These are phyloP conservation scores for Latheticus oryzae DNA, from an alignment of 2,888 invertebrate species.

Conservation along the genomic window DNA sequence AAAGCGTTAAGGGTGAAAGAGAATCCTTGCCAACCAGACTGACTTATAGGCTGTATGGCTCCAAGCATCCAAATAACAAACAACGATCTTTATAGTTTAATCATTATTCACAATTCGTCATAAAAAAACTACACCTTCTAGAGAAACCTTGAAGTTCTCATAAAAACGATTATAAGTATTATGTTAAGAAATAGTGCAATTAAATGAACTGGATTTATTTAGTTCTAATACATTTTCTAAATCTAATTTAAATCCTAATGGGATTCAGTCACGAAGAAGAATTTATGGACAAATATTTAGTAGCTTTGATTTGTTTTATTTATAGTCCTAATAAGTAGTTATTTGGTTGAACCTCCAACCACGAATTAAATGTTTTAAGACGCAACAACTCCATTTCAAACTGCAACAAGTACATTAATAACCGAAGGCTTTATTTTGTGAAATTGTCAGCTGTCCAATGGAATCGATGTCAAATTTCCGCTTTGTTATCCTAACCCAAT, in stretches of 20 bases:
- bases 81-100: slow-evolving; percentile 22
- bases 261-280: too few relatives aligned
- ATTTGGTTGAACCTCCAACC: not conserved
- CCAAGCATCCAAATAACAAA: slow-evolving; percentile 33
- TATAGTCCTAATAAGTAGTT: too few relatives aligned
- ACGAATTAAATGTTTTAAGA: not conserved
- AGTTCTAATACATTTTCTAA: too few relatives aligned
- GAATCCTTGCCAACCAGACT: slow-evolving; percentile 30
- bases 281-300: too few relatives aligned
- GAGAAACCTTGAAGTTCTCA: not conserved
- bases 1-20: slow-evolving; percentile 7
- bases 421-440: slow-evolving; percentile 2
- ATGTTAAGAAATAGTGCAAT: too few relatives aligned
- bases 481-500: too few relatives aligned
- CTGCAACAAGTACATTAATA: slow-evolving; percentile 13
- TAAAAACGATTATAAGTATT: too few relatives aligned
- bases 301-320: too few relatives aligned
- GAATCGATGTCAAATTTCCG: not conserved
- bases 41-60: slow-evolving; percentile 34
- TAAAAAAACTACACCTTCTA: slow-evolving; percentile 29
- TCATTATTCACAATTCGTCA: slow-evolving; percentile 29
- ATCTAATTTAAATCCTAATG: too few relatives aligned
- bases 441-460: slow-evolving; percentile 1
- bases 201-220: too few relatives aligned
- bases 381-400: too few relatives aligned